A percentile compares a stretch with the other conserved stretches of the same genome.
phyloP scores from a whole-genome alignment of 2,888 invertebrate species.

The Trachelus stipa region DNA sequence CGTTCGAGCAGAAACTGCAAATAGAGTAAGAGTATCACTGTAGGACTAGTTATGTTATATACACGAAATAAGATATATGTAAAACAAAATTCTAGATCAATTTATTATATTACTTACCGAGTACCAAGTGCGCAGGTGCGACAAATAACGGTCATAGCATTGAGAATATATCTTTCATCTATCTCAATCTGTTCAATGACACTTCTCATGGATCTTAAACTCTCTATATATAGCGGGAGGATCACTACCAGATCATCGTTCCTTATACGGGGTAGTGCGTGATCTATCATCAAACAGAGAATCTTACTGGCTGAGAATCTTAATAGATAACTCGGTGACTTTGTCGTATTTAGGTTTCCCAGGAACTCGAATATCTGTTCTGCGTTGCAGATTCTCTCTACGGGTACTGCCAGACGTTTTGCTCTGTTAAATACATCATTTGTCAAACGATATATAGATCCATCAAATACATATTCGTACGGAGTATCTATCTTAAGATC shows the following conservation, averaged over 20 bases:
- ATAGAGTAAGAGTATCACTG: background rate
- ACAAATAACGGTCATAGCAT: conserved; percentile 18
- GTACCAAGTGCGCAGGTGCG: conserved; percentile 29
- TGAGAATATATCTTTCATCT: background rate
- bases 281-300: conserved; percentile 11
- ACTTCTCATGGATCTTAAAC: background rate
- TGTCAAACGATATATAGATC: background rate
- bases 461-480: background rate
- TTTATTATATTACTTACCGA: conserved; percentile 24
- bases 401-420: conserved; percentile 1
- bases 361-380: conserved; percentile 34
- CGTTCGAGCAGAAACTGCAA: background rate
- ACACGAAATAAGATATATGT: background rate
- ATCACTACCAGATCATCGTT: background rate
- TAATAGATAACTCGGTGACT: conserved; percentile 9
- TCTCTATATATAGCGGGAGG: background rate
- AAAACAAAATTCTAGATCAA: background rate
- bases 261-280: conserved; percentile 1
- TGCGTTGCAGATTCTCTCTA: conserved; percentile 26
- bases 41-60: background rate
- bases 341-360: conserved; percentile 24
- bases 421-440: conserved; percentile 28
- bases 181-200: background rate
- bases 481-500: background rate
- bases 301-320: conserved; percentile 12